Conservation (phyloP, 2,888 invertebrate genomes). For the Pammene fasciana region DNA sequence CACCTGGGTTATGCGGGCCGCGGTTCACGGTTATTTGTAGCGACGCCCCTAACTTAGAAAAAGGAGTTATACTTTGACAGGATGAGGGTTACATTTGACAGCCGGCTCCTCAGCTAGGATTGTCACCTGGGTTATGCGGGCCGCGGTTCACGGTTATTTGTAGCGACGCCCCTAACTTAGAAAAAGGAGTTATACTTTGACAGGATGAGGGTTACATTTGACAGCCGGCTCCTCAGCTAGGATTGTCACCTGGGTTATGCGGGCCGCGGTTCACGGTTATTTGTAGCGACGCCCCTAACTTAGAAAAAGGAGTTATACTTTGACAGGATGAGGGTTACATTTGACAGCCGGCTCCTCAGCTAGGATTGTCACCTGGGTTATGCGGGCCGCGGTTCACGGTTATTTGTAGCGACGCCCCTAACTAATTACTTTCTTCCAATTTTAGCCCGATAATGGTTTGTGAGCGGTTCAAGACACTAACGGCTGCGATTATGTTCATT, state of each 20-base stretch:
- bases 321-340: neutral
- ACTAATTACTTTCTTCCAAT: slow-evolving; percentile 81
- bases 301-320: neutral
- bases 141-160: slow-evolving; percentile 51
- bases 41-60: no score
- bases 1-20: slow-evolving; percentile 26
- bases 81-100: neutral
- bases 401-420: slow-evolving; percentile 56
- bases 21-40: slow-evolving; percentile 53
- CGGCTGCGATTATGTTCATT: neutral
- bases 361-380: slow-evolving; percentile 27
- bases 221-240: slow-evolving; percentile 8
- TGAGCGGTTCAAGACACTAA: slow-evolving; percentile 45
- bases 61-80: neutral
- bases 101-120: slow-evolving; percentile 10
- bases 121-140: slow-evolving; percentile 30
- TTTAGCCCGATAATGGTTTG: slow-evolving; percentile 68
- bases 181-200: neutral
- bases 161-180: slow-evolving; percentile 48
- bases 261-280: slow-evolving; percentile 47
- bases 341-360: slow-evolving; percentile 6
- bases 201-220: neutral
- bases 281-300: slow-evolving; percentile 60
- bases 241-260: slow-evolving; percentile 30
- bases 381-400: slow-evolving; percentile 41